Conservation (phyloP, 2,888 invertebrate genomes). For the Eustalomyia histrio region DNA sequence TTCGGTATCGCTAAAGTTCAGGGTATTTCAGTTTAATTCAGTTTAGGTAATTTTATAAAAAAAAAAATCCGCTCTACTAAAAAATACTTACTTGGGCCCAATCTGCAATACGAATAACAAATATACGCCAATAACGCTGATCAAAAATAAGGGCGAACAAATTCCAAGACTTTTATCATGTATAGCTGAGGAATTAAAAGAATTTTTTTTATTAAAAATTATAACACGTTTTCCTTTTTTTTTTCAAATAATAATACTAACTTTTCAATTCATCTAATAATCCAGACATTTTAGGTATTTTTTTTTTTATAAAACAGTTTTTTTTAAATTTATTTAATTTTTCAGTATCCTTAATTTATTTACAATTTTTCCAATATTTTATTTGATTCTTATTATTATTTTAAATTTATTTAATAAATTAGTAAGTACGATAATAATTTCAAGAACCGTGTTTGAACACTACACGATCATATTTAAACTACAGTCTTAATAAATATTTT, state of each 20-base stretch:
- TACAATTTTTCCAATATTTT: background rate
- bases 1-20: no score
- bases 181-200: conserved; percentile 45
- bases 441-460: background rate
- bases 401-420: background rate
- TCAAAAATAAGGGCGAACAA: conserved; percentile 68
- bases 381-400: background rate
- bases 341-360: background rate
- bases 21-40: no score
- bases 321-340: background rate
- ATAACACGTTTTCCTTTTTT: no score
- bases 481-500: conserved; percentile 11
- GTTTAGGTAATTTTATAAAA: no score
- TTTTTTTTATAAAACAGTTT: background rate
- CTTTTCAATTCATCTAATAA: conserved; percentile 15
- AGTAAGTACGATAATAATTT: background rate
- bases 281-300: conserved; percentile 3
- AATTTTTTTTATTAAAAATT: conserved; percentile 8
- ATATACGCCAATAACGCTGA: conserved; percentile 69
- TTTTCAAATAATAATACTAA: conserved; percentile 32
- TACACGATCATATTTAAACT: conserved; percentile 32
- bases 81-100: conserved; percentile 68
- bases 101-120: conserved; percentile 68
- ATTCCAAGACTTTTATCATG: conserved; percentile 46
- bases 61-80: no score